phyloP scores from a whole-genome alignment of 2,797 vertebrate genomes.

The Aplochiton taeniatus region DNA sequence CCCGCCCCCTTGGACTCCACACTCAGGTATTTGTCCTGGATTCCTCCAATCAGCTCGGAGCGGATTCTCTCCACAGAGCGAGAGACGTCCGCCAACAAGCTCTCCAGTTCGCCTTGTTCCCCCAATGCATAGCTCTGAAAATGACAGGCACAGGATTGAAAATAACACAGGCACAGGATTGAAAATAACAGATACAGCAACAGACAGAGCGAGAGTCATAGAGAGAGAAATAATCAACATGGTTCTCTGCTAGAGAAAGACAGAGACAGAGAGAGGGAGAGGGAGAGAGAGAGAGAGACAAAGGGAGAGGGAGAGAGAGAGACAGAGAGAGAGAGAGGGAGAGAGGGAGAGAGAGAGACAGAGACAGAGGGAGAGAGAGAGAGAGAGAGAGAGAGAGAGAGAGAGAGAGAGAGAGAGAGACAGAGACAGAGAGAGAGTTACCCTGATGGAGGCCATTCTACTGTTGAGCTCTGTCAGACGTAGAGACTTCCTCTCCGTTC shows the following conservation, averaged over 20 bases:
- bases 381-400: too few relatives aligned
- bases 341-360: too few relatives aligned
- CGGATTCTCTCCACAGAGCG: constrained; percentile 62
- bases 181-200: too few relatives aligned
- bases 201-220: too few relatives aligned
- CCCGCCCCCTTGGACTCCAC: constrained; percentile 64
- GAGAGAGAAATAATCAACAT: too few relatives aligned
- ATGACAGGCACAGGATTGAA: background rate
- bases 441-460: constrained; percentile 64
- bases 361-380: too few relatives aligned
- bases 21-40: constrained; percentile 53
- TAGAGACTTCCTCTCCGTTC: constrained; percentile 60
- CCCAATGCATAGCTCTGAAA: constrained; percentile 60
- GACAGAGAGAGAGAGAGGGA: too few relatives aligned
- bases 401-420: too few relatives aligned
- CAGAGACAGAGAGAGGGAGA: background rate
- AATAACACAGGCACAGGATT: too few relatives aligned
- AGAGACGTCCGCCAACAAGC: constrained; percentile 57
- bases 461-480: constrained; percentile 57
- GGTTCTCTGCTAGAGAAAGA: too few relatives aligned
- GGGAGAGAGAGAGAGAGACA: background rate
- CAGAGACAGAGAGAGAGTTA: too few relatives aligned
- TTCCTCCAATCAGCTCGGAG: constrained; percentile 60
- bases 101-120: constrained; percentile 64
- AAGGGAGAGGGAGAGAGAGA: background rate